Percentiles rank a stretch among this genome's conserved stretches.
Conservation (phyloP, 2,797 vertebrate genomes). For the Lacerta viridis region DNA sequence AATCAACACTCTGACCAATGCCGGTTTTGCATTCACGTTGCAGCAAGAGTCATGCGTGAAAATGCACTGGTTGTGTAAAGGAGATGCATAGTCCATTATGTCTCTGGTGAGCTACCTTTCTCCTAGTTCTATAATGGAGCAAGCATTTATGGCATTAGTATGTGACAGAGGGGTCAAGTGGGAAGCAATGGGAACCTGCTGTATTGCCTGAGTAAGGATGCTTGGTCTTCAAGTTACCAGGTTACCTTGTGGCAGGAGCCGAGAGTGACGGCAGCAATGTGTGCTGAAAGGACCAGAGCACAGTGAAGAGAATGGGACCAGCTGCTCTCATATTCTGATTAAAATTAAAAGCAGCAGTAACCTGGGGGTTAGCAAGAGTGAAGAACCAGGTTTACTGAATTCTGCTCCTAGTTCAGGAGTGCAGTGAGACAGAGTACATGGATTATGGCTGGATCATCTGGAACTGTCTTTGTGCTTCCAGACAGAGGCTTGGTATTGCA, state of each 20-base stretch:
- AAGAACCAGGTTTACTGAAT: not conserved
- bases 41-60: not conserved
- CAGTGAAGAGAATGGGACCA: not conserved
- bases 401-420: not conserved
- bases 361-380: not conserved
- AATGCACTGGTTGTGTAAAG: not conserved
- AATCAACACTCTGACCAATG: not conserved
- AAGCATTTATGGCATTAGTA: conserved; percentile 7
- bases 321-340: not conserved
- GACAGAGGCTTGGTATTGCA: no score
- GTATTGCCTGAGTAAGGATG: not conserved
- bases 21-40: not conserved
- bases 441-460: not conserved
- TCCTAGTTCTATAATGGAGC: not conserved
- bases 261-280: no score
- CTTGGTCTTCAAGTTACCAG: not conserved
- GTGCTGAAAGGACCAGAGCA: not conserved
- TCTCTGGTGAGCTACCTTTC: not conserved
- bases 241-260: not conserved
- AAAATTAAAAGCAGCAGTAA: not conserved
- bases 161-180: conserved; percentile 12
- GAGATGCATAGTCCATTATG: no score
- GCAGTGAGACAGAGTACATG: not conserved
- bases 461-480: no score
- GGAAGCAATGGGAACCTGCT: not conserved